Conservation (phyloP, 2,113 vertebrate species). For the Notarius lentiginosus region DNA sequence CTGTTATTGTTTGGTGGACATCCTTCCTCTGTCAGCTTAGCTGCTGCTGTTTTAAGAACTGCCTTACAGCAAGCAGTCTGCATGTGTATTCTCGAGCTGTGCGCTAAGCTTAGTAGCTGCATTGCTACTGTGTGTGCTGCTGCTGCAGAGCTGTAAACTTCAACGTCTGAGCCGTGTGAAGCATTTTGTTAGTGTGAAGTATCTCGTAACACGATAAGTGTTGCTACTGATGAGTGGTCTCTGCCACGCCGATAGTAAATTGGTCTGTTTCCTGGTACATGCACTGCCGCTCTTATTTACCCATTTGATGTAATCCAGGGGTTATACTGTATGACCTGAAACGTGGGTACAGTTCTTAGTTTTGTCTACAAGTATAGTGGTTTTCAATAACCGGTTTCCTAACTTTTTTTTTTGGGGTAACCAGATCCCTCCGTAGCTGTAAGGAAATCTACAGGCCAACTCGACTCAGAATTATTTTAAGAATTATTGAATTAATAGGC, state of each 20-base stretch:
- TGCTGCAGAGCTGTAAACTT: no score
- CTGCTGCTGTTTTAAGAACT: slow-evolving; percentile 1
- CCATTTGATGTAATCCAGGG: not conserved
- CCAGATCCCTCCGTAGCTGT: not conserved
- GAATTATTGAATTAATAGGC: no score
- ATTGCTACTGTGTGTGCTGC: not conserved
- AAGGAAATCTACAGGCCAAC: not conserved
- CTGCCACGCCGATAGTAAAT: not conserved
- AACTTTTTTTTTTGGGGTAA: not conserved
- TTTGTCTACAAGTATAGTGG: not conserved
- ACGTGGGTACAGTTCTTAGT: not conserved
- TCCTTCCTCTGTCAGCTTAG: slow-evolving; percentile 37
- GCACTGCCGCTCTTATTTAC: not conserved
- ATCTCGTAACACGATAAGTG: not conserved
- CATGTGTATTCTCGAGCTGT: not conserved
- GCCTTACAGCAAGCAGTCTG: not conserved
- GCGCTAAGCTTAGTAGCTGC: not conserved
- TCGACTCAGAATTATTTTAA: not conserved
- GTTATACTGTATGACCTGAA: not conserved
- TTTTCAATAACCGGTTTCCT: not conserved
- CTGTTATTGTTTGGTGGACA: slow-evolving; percentile 46
- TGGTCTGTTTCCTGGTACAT: not conserved
- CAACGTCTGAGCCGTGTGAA: no score
- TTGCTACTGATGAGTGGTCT: not conserved
- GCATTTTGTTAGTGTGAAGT: no score